Percentiles rank a stretch among this genome's conserved stretches.
These are phyloP conservation scores for Peromyscus aztecus DNA, from an alignment of 2,797 vertebrate species.

Conservation along the genomic window DNA sequence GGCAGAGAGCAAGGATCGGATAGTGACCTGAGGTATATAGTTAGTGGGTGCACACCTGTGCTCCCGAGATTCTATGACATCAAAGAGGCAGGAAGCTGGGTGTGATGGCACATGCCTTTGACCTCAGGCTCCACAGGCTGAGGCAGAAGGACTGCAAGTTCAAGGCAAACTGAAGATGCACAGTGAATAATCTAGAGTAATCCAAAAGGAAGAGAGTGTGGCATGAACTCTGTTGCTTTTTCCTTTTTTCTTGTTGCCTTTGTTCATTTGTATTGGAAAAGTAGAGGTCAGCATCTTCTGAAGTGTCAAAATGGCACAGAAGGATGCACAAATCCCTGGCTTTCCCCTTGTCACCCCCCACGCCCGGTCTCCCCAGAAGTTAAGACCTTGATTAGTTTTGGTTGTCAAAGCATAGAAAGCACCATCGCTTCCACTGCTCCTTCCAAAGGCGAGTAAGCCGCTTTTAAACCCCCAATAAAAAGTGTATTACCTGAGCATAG, in stretches of 20 bases:
- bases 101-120: not conserved
- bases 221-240: not conserved
- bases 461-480: constrained; percentile 31
- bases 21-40: rapidly evolving
- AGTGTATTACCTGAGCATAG: not conserved
- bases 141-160: not conserved
- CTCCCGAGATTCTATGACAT: not conserved
- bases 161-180: not conserved
- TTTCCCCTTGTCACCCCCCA: not conserved
- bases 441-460: not conserved
- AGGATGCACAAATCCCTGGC: not conserved
- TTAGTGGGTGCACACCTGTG: not conserved
- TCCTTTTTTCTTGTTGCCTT: not conserved
- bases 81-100: not conserved
- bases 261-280: not conserved
- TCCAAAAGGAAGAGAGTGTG: not conserved
- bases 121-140: not conserved
- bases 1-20: not conserved
- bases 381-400: not conserved
- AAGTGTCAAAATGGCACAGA: not conserved
- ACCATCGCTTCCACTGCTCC: not conserved
- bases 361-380: not conserved
- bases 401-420: not conserved
- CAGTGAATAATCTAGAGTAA: not conserved
- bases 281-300: not conserved